A percentile compares a stretch with the other conserved stretches of the same genome.
These are phyloP conservation scores for Hippopotamus amphibius DNA, from an alignment of 2,113 vertebrate species.

Conservation along the genomic window DNA sequence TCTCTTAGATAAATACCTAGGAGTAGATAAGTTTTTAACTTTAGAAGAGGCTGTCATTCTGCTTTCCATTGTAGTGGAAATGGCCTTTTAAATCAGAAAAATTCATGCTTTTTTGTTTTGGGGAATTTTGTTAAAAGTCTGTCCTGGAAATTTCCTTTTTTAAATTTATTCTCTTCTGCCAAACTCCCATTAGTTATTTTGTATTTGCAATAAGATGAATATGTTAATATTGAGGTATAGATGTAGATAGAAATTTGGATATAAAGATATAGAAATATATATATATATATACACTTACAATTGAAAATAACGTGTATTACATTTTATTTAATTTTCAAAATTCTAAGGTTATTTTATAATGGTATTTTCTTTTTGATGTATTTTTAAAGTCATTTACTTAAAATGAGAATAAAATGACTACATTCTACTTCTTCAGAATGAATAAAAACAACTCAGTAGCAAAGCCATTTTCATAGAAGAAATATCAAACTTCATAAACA, in stretches of 20 bases:
- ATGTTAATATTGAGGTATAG: background rate
- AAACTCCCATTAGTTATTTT: background rate
- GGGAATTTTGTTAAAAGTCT: background rate
- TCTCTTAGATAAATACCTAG: background rate
- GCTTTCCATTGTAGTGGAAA: background rate
- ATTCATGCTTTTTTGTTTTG: background rate
- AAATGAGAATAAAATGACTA: slow-evolving; percentile 59
- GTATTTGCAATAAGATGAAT: background rate
- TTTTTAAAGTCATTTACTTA: slow-evolving; percentile 66
- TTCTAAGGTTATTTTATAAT: slow-evolving; percentile 48
- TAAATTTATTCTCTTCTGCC: background rate
- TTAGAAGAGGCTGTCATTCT: background rate
- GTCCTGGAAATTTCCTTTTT: background rate
- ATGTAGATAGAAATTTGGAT: background rate
- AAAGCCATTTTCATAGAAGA: slow-evolving; percentile 66
- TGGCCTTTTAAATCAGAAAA: background rate
- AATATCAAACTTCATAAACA: slow-evolving; percentile 75
- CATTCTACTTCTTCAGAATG: slow-evolving; percentile 36
- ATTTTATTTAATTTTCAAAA: slow-evolving; percentile 35
- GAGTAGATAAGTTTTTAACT: background rate
- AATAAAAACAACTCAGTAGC: slow-evolving; percentile 62
- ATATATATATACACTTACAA: background rate
- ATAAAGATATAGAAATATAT: background rate
- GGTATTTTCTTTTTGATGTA: slow-evolving; percentile 53
- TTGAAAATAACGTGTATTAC: background rate